These are phyloP conservation scores for Pachyramphus minor DNA, from an alignment of 2,113 vertebrate genomes.

Conservation along the genomic window DNA sequence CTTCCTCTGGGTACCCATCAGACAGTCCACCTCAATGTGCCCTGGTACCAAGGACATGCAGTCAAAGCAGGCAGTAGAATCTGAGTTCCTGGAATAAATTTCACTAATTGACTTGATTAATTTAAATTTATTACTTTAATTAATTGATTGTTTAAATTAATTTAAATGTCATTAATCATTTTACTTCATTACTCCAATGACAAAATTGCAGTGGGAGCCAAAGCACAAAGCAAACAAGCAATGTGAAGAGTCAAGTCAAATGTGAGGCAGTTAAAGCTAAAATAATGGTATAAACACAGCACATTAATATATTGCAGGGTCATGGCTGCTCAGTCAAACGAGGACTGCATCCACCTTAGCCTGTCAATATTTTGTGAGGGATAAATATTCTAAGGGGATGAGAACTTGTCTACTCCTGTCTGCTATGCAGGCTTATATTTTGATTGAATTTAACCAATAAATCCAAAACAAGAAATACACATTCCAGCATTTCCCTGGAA, in stretches of 20 bases:
- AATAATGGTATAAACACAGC: background rate
- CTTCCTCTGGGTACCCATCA: background rate
- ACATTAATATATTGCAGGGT: background rate
- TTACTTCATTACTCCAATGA: background rate
- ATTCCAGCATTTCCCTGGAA: background rate
- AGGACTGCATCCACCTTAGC: background rate
- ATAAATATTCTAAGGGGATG: background rate
- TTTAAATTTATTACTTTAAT: constrained; percentile 22
- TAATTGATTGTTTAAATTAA: constrained; percentile 30
- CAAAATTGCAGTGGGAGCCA: background rate
- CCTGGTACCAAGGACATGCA: background rate
- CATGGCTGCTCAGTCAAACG: background rate
- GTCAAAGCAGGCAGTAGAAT: background rate
- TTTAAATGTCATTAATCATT: constrained; percentile 40
- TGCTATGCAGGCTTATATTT: background rate
- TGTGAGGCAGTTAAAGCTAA: background rate
- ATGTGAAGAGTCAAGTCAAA: background rate
- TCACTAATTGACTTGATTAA: background rate
- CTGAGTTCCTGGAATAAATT: background rate
- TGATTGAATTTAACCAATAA: background rate
- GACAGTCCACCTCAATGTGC: background rate
- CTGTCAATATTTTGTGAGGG: background rate
- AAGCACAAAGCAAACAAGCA: constrained; percentile 1
- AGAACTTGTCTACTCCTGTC: background rate
- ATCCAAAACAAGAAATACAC: background rate